Evolutionary conservation across 2,113 vertebrate genomes (phyloP).

Genomic region (Nothocercus julius): DNA sequence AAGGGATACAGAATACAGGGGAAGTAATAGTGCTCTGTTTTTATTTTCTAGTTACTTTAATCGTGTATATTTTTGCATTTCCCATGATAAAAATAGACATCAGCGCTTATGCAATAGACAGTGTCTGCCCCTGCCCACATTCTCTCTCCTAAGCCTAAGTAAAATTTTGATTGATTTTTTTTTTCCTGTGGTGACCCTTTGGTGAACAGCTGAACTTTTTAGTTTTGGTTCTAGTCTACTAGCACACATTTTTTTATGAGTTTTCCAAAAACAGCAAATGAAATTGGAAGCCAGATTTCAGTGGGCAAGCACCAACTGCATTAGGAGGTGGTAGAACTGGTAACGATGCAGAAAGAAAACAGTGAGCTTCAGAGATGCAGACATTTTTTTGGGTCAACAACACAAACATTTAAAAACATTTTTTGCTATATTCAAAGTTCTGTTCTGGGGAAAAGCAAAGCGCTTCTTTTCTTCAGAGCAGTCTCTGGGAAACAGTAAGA

Average conservation of each 20-base stretch:
- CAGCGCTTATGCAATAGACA: fast-evolving
- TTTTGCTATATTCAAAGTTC: background rate
- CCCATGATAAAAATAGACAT: background rate
- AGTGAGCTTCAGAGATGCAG: background rate
- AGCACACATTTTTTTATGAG: background rate
- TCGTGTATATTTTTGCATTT: background rate
- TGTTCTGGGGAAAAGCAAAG: background rate
- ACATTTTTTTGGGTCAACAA: fast-evolving
- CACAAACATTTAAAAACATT: background rate
- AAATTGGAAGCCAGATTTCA: background rate
- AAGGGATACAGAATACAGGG: background rate
- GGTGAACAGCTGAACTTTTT: background rate
- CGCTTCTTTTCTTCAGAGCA: background rate
- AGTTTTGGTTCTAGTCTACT: background rate
- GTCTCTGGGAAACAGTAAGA: background rate
- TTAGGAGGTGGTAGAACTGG: background rate
- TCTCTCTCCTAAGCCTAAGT: background rate
- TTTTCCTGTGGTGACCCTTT: background rate
- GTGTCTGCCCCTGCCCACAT: fast-evolving
- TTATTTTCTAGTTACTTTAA: background rate
- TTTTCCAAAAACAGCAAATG: background rate
- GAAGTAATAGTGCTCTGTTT: background rate
- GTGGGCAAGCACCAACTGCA: background rate
- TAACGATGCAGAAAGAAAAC: background rate
- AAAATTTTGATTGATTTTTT: background rate